Evolutionary conservation across 2,113 vertebrate species (phyloP), one percentile per base, ranked within the genome.

Genomic region (Dicerorhinus sumatrensis): DNA sequence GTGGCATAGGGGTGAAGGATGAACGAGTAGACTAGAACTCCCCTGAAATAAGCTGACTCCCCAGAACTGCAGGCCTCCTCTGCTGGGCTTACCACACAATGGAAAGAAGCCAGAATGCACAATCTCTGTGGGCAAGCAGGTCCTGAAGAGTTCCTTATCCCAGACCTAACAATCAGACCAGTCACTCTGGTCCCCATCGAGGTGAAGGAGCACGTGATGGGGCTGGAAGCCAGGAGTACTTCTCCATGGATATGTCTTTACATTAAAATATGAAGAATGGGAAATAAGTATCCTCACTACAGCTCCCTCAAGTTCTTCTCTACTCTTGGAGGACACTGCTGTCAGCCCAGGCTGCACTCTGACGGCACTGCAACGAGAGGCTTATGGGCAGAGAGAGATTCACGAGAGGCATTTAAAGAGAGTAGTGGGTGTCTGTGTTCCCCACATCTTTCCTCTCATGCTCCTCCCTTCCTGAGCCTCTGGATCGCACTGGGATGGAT

Each of bases 401-500:
- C 83, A 13, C 18, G 2, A 0, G 10, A 65, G 23, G 9, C 63
- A 20, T 36, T 33, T 23, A 27, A 89, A 48, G 51, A 42, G 51
- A 13, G 1, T 8, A 1, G 31, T 11, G 42, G 29, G 67, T 31
- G 13, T 79, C 75, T 76, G 62, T 3, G 29, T 67, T 70, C 51
- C 86, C 39, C 67, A 21, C 63, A 21, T 93, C 82, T 31, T 89
- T 46, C 73, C 54, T 73, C 75, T 89, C 89, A 54, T 39, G 31
- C 16, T 58, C 33, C 39, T 83, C 96, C 73, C 67, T 87, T 48
- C 76, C 62, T 42, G 65, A 73, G 77, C 56, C 94, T 96, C 85
- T 25, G 58, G 82, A 73, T 63, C 9, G 0, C 20, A 4, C 94
- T 65, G 70, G 79, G 86, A 94, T 81, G 76, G 93, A 97, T 91